Percentiles rank a stretch among this genome's conserved stretches.
phyloP scores from a whole-genome alignment of 23 tunicate species.

The Botrylloides violaceus region DNA sequence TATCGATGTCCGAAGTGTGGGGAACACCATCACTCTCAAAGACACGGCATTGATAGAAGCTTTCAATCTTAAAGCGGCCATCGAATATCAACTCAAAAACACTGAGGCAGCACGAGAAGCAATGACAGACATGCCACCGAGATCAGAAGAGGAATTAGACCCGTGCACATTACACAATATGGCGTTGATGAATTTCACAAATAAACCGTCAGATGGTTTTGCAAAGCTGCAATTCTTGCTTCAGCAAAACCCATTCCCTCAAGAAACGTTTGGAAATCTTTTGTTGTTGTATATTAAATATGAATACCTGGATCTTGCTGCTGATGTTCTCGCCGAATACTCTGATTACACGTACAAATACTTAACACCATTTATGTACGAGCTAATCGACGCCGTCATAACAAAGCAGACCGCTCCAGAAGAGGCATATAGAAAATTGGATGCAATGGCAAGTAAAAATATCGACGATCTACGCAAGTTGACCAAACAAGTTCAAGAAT shows the following conservation, averaged over 20 bases:
- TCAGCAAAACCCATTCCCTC: constrained; percentile 71
- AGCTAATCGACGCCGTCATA: constrained; percentile 92
- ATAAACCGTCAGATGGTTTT: constrained; percentile 86
- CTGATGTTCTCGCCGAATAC: constrained; percentile 95
- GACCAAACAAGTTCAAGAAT: constrained; percentile 91
- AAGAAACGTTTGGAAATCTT: constrained; percentile 89
- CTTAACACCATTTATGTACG: constrained; percentile 64
- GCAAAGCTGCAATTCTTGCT: constrained; percentile 84
- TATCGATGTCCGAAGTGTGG: constrained; percentile 96
- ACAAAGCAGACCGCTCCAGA: constrained; percentile 86
- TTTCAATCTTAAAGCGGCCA: constrained; percentile 94
- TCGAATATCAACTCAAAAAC: constrained; percentile 89
- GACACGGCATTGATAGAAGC: constrained; percentile 96
- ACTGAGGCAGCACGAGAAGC: constrained; percentile 96
- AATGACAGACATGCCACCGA: constrained; percentile 98
- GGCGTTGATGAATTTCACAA: constrained; percentile 92
- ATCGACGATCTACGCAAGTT: constrained; percentile 80
- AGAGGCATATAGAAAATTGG: constrained; percentile 87
- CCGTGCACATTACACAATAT: constrained; percentile 89
- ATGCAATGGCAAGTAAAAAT: constrained; percentile 85
- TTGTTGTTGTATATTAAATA: constrained; percentile 85
- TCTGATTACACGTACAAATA: constrained; percentile 84
- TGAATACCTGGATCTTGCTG: constrained; percentile 92
- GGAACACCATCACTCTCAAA: constrained; percentile 72
- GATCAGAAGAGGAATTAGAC: constrained; percentile 90